Base-by-base conservation (phyloP, 1,140 invertebrate species). In the Dinoponera quadriceps region DNA sequence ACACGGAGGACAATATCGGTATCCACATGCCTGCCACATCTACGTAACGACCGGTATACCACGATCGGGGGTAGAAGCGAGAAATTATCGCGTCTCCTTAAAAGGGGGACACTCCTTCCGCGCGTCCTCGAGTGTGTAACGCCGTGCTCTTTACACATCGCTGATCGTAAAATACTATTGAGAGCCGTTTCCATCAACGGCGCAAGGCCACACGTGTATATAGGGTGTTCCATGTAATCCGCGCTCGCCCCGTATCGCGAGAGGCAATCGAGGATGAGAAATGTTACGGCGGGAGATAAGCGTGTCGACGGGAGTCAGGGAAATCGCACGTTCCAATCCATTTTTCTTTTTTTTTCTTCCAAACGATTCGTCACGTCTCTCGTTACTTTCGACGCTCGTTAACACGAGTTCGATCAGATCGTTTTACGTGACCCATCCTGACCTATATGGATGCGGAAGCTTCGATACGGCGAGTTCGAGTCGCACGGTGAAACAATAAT, bases 1-100 rank as follows among this genome's bases (percentile, higher is more conserved):
- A 93, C 90, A 91, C 91, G 88, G 92, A 93, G 87, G 92, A 93
- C 87, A 90, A 92, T 89, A 92, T 92, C 83, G 91, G 92, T 93
- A 93, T 91, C 92, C 89, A 89, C 75, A 85, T 89, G 88, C 83
- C 85, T 91, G 78, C 68, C 83, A 80, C 83, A 91, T 91, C 86
- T 89, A 87, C 89, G 85, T 92, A 90, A 87, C 51, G 87, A 85
- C 83, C 54, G 29, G 69, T 71, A 38, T 86, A 87, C 88, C 88
- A 89, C 84, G 78, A 78, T 62, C 90, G 91, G 89, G 91, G 92
- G 90, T 92, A 93, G 91, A 92, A 88, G 86, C 62, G 74, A 73
- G 20, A 80, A 55, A 54, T 2, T 22, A n/a, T 49, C 1, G 27
- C 18, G 25, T 54, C 55, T 77, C 49, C 13, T 55, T 29, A 44